These are phyloP conservation scores for Burhinus oedicnemus DNA, from an alignment of 2,113 vertebrate genomes.

Conservation along the genomic window DNA sequence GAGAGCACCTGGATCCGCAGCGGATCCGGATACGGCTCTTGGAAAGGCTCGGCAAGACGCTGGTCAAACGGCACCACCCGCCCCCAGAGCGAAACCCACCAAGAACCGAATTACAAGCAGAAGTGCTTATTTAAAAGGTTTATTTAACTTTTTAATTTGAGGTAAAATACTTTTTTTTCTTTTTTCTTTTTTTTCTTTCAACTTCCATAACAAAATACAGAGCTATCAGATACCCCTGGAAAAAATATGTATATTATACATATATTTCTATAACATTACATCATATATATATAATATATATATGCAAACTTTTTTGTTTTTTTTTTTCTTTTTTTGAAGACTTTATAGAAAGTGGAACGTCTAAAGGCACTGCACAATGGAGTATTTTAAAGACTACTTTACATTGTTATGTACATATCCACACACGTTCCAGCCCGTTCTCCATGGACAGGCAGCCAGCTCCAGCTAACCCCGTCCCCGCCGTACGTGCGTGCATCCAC, in stretches of 20 bases:
- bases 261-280: constrained; percentile 84
- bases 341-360: constrained; percentile 79
- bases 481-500: too few species aligned
- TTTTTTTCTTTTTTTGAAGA: constrained; percentile 51
- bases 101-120: too few species aligned
- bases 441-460: too few species aligned
- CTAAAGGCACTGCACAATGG: constrained; percentile 83
- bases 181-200: constrained; percentile 62
- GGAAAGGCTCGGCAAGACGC: too few species aligned
- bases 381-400: constrained; percentile 58
- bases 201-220: constrained; percentile 85
- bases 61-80: too few species aligned
- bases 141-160: constrained; percentile 79
- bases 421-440: constrained; percentile 31
- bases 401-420: constrained; percentile 67
- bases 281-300: constrained; percentile 85
- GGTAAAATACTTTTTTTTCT: constrained; percentile 78
- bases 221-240: constrained; percentile 82
- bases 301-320: constrained; percentile 71
- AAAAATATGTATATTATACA: constrained; percentile 87
- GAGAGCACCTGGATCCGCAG: too few species aligned
- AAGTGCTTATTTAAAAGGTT: constrained; percentile 69
- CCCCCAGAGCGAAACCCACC: too few species aligned
- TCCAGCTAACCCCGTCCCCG: too few species aligned
- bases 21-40: too few species aligned